phyloP scores from a whole-genome alignment of 2,797 vertebrate genomes.

The Sitta carolinensis region DNA sequence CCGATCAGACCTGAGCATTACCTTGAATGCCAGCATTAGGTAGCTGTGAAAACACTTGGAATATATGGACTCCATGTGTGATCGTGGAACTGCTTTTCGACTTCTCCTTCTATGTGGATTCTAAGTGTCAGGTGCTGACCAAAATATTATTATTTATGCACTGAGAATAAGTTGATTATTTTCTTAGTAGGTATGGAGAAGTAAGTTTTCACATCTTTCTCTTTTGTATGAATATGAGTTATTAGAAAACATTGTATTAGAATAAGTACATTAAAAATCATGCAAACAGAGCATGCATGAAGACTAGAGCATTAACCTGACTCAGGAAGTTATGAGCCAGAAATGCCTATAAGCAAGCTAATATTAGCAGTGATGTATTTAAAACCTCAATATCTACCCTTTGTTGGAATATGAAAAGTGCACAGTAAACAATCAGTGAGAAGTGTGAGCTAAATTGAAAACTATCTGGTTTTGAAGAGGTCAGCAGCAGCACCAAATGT shows the following conservation, averaged over 20 bases:
- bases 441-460: neutral
- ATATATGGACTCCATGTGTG: neutral
- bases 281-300: neutral
- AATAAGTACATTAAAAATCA: neutral
- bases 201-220: neutral
- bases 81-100: neutral
- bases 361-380: neutral
- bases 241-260: neutral
- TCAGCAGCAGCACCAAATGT: neutral
- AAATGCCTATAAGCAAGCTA: neutral
- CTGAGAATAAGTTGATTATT: neutral
- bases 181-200: neutral
- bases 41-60: neutral
- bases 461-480: neutral
- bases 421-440: neutral
- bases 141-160: neutral
- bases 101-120: neutral
- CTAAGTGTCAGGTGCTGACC: neutral
- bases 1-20: neutral
- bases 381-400: neutral
- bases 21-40: neutral
- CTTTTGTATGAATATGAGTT: neutral
- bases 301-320: neutral
- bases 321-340: neutral
- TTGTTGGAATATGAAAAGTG: conserved; percentile 1